Conservation (phyloP, 1,140 invertebrate species). For the Drosophila melanica region DNA sequence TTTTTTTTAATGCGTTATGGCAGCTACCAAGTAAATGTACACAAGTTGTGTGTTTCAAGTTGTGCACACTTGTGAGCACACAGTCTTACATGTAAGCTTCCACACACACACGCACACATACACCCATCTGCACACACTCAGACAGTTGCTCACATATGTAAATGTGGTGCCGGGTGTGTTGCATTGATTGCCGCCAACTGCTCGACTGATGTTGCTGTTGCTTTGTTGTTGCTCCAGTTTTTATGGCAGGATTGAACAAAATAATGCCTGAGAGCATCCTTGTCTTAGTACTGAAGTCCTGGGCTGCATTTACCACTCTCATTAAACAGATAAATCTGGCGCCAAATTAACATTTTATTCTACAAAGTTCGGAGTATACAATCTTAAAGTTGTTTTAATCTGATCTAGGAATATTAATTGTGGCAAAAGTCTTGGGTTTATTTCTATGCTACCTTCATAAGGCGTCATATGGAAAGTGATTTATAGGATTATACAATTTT, state of each 20-base stretch:
- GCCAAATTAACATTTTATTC: neutral
- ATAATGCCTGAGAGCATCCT: neutral
- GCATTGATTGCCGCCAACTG: conserved; percentile 42
- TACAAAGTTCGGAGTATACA: too few species aligned
- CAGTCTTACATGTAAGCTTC: neutral
- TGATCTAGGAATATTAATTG: too few species aligned
- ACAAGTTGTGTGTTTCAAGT: conserved; percentile 40
- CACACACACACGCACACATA: neutral
- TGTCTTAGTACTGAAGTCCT: neutral
- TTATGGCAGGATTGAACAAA: conserved; percentile 14
- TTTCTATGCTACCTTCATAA: neutral
- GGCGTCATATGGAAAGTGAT: neutral
- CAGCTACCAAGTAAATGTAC: conserved; percentile 23
- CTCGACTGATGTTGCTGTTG: conserved; percentile 3
- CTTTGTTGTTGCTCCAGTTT: conserved; percentile 10
- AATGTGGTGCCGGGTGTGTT: conserved; percentile 41
- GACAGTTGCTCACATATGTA: conserved; percentile 37
- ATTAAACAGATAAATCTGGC: neutral
- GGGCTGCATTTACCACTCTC: neutral
- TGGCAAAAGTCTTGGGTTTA: neutral
- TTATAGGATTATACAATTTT: conserved; percentile 3
- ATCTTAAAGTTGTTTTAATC: too few species aligned
- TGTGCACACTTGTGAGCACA: conserved; percentile 45
- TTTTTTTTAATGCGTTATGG: conserved; percentile 41
- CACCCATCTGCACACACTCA: neutral